Conservation (phyloP, 1,140 invertebrate genomes). For the Lanistes nyassanus region DNA sequence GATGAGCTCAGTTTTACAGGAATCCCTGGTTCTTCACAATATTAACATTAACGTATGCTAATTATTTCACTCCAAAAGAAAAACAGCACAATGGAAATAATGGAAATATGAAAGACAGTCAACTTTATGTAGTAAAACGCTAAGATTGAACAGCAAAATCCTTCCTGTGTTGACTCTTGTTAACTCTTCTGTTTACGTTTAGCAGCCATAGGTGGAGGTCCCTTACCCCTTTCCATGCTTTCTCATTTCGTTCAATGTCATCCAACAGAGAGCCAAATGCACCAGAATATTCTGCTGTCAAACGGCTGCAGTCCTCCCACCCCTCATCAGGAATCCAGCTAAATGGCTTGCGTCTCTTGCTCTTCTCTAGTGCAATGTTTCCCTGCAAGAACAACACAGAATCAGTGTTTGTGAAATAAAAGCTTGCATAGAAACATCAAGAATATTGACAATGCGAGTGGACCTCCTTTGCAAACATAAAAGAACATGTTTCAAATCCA, state of each 20-base stretch:
- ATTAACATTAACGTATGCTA: too few relatives aligned
- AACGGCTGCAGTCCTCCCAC: slow-evolving; percentile 84
- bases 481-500: too few relatives aligned
- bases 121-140: background rate
- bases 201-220: slow-evolving; percentile 9
- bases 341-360: slow-evolving; percentile 74
- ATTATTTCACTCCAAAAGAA: too few relatives aligned
- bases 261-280: slow-evolving; percentile 75
- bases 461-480: too few relatives aligned
- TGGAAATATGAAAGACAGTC: background rate
- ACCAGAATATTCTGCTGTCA: slow-evolving; percentile 77
- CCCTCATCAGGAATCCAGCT: slow-evolving; percentile 78
- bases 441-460: too few relatives aligned
- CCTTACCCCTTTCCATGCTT: slow-evolving; percentile 77
- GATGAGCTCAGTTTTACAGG: too few relatives aligned
- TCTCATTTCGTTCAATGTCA: slow-evolving; percentile 72
- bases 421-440: too few relatives aligned
- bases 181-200: background rate
- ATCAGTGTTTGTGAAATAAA: too few relatives aligned
- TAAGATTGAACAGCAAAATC: background rate
- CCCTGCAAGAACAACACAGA: slow-evolving; percentile 66
- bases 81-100: background rate
- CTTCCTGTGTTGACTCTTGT: background rate
- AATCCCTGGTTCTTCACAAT: too few relatives aligned
- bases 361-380: slow-evolving; percentile 79